Base-by-base conservation (phyloP, 2,797 vertebrate genomes). In the Phyllotis vaccarum region DNA sequence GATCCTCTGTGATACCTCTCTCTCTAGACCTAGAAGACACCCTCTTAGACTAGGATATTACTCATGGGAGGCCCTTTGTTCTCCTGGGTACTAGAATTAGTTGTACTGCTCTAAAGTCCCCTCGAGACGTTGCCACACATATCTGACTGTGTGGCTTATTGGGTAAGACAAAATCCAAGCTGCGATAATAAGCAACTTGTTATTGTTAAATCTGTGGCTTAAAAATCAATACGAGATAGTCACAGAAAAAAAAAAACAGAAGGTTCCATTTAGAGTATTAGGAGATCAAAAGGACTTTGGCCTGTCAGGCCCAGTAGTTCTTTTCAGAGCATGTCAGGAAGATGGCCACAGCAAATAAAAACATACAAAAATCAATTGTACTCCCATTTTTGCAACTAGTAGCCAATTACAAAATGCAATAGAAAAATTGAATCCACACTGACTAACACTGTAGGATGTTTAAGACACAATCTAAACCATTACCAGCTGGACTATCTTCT, bases 371-470 rank as follows among this genome's bases (percentile, higher is more conserved):
- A 72, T 81, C 92, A n/a, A 40, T 76, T 14, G 13, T 8, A 40
- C 27, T 89, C 40, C 46, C 64, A 52, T 22, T 66, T 94, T 66
- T 52, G 54, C 31, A 62, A 66, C 14, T 40, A 54, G 62, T 34
- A 76, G 75, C 60, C 86, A 86, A 86, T 66, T 60, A 74, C 34
- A 94, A 34, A 90, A 58, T 8, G 17, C 64, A 96, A 58, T 19
- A 66, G 54, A 82, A 66, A 92, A 74, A 79, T 52, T 79, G 75
- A 40, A 58, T 46, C 78, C 46, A 34, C 14, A 58, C 3, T 11
- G 24, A 10, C 14, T 46, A 72, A 66, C 75, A 52, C 3, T 14
- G 2, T 21, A n/a, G 19, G 3, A 56, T 1, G 11, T 66, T 54
- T 37, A 72, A 24, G 46, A 72, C n/a, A 49, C 10, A 34, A 6